phyloP scores from a whole-genome alignment of 2,888 invertebrate species.

The Nezara viridula region DNA sequence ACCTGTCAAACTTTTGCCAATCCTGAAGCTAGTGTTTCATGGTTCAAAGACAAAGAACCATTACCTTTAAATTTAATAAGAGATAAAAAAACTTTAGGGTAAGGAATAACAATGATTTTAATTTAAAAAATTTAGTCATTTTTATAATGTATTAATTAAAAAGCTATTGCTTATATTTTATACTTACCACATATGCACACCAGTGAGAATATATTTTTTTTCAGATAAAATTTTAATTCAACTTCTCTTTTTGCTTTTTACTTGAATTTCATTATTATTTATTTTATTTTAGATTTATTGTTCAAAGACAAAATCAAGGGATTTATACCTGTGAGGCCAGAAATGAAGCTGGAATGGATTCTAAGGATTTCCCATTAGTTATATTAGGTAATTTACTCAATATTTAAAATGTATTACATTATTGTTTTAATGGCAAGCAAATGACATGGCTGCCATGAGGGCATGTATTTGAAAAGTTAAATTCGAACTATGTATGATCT shows the following conservation, averaged over 20 bases:
- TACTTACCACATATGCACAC: too few species aligned
- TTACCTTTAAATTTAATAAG: not conserved
- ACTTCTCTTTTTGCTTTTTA: not conserved
- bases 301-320: constrained; percentile 69
- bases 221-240: too few species aligned
- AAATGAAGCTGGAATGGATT: constrained; percentile 73
- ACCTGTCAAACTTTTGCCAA: constrained; percentile 52
- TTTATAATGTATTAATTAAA: not conserved
- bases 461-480: too few species aligned
- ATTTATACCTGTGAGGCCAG: constrained; percentile 75
- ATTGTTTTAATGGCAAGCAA: too few species aligned
- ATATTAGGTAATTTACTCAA: constrained; percentile 57
- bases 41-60: constrained; percentile 54
- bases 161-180: too few species aligned
- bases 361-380: constrained; percentile 68
- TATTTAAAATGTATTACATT: too few species aligned
- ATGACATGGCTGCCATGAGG: too few species aligned
- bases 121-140: not conserved
- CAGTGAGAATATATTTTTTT: too few species aligned
- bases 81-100: constrained; percentile 24
- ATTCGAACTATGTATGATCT: too few species aligned
- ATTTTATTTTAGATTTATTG: constrained; percentile 53
- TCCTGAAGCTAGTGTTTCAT: constrained; percentile 54
- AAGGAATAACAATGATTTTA: not conserved
- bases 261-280: not conserved